A percentile compares a stretch with the other conserved stretches of the same genome.
Conservation (phyloP, 2,797 vertebrate species). For the Leptodactylus fallax region DNA sequence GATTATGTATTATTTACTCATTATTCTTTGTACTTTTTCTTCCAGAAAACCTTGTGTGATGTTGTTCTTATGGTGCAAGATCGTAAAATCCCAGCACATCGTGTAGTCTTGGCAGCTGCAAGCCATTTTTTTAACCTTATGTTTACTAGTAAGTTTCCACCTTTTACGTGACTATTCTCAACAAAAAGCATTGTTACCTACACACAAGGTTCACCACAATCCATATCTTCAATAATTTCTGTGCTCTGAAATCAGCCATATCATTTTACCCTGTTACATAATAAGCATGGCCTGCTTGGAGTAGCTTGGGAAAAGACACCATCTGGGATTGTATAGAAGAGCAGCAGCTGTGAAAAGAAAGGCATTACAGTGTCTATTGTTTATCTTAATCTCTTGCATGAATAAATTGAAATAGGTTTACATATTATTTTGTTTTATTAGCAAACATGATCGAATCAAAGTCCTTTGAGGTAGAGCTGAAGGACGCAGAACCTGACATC, state of each 20-base stretch:
- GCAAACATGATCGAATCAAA: constrained; percentile 98
- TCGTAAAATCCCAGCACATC: constrained; percentile 91
- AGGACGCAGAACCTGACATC: constrained; percentile 94
- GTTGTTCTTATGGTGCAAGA: constrained; percentile 95
- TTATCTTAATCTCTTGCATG: background rate
- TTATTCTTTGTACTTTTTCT: background rate
- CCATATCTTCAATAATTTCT: background rate
- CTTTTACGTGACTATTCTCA: too few species aligned
- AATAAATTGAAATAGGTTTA: constrained; percentile 1
- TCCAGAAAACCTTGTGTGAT: constrained; percentile 93
- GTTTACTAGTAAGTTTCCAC: constrained; percentile 91
- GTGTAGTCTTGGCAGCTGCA: constrained; percentile 94
- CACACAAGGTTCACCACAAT: too few species aligned
- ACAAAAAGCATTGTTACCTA: background rate
- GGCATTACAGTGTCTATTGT: constrained; percentile 28
- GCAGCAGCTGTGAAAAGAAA: background rate
- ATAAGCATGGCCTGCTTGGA: background rate
- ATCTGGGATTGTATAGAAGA: background rate
- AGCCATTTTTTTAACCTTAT: constrained; percentile 98
- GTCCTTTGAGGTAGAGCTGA: constrained; percentile 94
- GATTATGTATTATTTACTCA: background rate
- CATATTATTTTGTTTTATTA: constrained; percentile 71
- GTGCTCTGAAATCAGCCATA: background rate
- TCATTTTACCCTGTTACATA: background rate
- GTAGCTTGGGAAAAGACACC: background rate